phyloP scores from a whole-genome alignment of 2,888 invertebrate genomes.

The Artemia sp. region DNA sequence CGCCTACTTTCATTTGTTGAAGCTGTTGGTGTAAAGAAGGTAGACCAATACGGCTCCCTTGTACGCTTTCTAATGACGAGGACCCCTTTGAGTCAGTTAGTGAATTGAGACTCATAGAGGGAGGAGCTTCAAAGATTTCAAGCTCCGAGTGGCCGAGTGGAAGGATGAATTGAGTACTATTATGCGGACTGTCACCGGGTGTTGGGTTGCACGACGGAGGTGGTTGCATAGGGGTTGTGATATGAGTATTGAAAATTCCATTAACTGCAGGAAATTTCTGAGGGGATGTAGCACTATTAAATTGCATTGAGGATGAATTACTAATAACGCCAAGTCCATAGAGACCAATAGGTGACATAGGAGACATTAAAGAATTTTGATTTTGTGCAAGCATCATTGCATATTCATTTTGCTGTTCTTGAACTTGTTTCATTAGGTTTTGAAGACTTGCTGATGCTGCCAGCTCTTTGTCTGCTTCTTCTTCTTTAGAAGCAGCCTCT shows the following conservation, averaged over 20 bases:
- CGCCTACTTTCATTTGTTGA: slow-evolving; percentile 22
- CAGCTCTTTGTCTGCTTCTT: slow-evolving; percentile 21
- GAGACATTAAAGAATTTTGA: slow-evolving; percentile 5
- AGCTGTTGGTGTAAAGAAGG: slow-evolving; percentile 22
- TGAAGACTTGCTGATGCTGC: slow-evolving; percentile 26
- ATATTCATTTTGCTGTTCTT: slow-evolving; percentile 25
- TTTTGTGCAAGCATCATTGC: slow-evolving; percentile 22
- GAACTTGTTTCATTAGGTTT: slow-evolving; percentile 28
- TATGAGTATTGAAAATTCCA: slow-evolving; percentile 10
- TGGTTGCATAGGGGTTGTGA: not conserved
- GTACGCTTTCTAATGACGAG: slow-evolving; percentile 21
- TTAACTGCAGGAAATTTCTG: slow-evolving; percentile 4
- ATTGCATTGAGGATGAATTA: slow-evolving; percentile 10
- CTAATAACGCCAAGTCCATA: slow-evolving; percentile 6
- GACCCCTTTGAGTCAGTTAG: slow-evolving; percentile 20
- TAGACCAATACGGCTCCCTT: slow-evolving; percentile 15
- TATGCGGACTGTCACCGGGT: slow-evolving; percentile 2
- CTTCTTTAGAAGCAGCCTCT: slow-evolving; percentile 22
- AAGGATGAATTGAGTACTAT: slow-evolving; percentile 20
- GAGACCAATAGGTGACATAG: slow-evolving; percentile 9
- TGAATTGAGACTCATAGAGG: slow-evolving; percentile 20
- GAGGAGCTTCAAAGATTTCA: slow-evolving; percentile 1
- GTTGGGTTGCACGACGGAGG: not conserved
- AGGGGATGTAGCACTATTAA: not conserved
- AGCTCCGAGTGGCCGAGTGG: slow-evolving; percentile 21